Base-by-base conservation (phyloP, 2,797 vertebrate genomes). In the Crocidura indochinensis region DNA sequence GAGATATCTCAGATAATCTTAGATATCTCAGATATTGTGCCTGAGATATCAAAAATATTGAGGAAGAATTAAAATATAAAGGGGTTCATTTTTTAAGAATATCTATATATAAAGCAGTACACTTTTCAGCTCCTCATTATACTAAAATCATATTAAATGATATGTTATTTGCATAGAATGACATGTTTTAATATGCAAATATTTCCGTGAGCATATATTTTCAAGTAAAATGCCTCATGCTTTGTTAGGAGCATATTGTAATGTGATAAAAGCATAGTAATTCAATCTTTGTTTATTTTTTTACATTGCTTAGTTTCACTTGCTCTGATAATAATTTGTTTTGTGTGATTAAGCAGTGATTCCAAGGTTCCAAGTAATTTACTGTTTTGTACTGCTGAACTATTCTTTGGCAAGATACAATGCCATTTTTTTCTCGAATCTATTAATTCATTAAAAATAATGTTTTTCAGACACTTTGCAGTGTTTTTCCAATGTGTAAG, bases 181-280 rank as follows among this genome's bases (percentile, higher is more conserved):
- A 89, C 72, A 20, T 72, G 19, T 11, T 67, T 94, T 88, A 74
- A 87, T 81, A 47, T 83, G 29, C 38, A 78, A 84, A 93, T 92
- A 44, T 80, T 81, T 49, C 65, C 47, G 84, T 71, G 26, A 29
- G 3, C 47, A 19, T 91, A 6, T 38, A 83, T 75, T 92, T 80
- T 83, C 27, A 91, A 84, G 26, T 84, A 60, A 88, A 83, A 69
- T 88, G 2, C 15, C 51, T 31, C 31, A 4, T 93, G 68, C 6
- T 69, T 84, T 79, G 44, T 71, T 87, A 74, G 20, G 11, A 91
- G 14, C 8, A 46, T 56, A 83, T 15, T 90, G 56, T 38, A n/a
- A 71, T 76, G 26, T 76, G 24, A 76, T 87, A 44, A 92, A 87
- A 76, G 75, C 64, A 19, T 14, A 65, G 0, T 76, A 68, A 53